A percentile compares a stretch with the other conserved stretches of the same genome.
Evolutionary conservation across 35 echinoderm and acorn worm species (phyloP).

Genomic region (Nesometra sesokonis): DNA sequence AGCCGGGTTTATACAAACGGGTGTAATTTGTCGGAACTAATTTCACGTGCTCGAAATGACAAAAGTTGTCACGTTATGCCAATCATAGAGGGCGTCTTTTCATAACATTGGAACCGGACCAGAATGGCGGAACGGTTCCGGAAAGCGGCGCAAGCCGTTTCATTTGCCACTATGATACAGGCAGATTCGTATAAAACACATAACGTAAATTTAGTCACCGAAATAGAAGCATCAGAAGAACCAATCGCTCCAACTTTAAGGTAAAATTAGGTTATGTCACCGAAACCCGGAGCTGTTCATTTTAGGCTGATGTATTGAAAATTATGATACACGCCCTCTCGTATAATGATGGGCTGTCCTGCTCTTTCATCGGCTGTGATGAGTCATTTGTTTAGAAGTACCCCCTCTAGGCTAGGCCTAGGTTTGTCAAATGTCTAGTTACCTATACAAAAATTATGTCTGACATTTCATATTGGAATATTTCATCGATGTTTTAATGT

Average conservation of each 20-base stretch:
- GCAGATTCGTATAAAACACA: conserved; percentile 60
- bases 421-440: too few species aligned
- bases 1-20: too few species aligned
- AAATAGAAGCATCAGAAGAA: conserved; percentile 89
- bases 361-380: too few species aligned
- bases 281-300: neutral
- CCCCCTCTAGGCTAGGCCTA: neutral
- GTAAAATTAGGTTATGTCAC: conserved; percentile 14
- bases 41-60: too few species aligned
- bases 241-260: conserved; percentile 75
- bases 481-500: too few species aligned
- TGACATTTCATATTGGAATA: too few species aligned
- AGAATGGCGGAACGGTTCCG: conserved; percentile 46
- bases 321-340: neutral
- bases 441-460: too few species aligned
- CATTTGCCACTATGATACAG: conserved; percentile 69
- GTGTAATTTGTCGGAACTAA: too few species aligned
- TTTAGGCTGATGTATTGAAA: neutral
- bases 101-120: too few species aligned
- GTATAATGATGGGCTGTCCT: too few species aligned
- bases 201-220: conserved; percentile 46
- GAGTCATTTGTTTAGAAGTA: neutral
- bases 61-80: too few species aligned
- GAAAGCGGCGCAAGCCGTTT: conserved; percentile 61
- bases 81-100: too few species aligned